These are phyloP conservation scores for Bombus superbus DNA, from an alignment of 1,140 invertebrate species.

Conservation along the genomic window DNA sequence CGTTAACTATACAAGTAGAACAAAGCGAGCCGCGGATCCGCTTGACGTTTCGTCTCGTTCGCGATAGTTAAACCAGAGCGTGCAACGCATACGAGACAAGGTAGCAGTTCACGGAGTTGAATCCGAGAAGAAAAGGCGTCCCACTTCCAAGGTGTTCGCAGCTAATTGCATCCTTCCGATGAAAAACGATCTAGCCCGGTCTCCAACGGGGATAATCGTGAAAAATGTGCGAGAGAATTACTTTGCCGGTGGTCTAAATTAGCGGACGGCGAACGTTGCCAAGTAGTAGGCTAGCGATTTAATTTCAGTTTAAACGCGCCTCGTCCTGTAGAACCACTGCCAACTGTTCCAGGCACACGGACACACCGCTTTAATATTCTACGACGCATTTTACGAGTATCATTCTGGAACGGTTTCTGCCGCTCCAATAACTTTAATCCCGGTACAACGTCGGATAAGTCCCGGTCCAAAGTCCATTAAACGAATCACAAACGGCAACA, in stretches of 20 bases:
- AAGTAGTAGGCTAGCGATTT: slow-evolving; percentile 41
- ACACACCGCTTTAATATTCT: slow-evolving; percentile 32
- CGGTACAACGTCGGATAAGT: background rate
- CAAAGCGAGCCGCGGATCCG: background rate
- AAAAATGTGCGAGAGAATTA: slow-evolving; percentile 45
- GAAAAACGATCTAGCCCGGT: slow-evolving; percentile 15
- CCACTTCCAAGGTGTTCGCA: background rate
- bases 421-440: slow-evolving; percentile 27
- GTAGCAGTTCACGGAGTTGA: background rate
- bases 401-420: slow-evolving; percentile 35
- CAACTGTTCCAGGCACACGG: slow-evolving; percentile 34
- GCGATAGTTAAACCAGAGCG: background rate
- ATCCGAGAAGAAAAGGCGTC: background rate
- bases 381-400: slow-evolving; percentile 29
- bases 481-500: background rate
- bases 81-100: background rate
- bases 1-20: no score
- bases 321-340: slow-evolving; percentile 28
- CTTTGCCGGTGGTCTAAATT: slow-evolving; percentile 36
- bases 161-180: slow-evolving; percentile 20
- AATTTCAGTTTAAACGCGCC: slow-evolving; percentile 52
- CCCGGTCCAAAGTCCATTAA: background rate
- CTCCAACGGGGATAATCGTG: slow-evolving; percentile 27
- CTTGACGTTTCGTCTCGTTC: background rate
- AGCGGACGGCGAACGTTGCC: slow-evolving; percentile 17